Conservation (phyloP, 2,113 vertebrate genomes). For the Brachirus orientalis region DNA sequence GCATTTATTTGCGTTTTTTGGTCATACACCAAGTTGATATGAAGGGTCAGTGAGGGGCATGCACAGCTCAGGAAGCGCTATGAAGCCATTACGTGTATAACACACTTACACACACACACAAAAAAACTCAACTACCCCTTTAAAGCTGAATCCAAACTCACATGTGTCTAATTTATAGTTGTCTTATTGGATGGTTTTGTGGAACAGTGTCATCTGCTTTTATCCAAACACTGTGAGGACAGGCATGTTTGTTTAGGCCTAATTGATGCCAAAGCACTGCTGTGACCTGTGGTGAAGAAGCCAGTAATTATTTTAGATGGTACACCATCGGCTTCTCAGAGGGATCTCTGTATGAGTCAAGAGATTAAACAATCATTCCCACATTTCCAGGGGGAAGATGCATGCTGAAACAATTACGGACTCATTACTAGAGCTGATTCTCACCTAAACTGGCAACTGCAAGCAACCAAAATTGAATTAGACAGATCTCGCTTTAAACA, state of each 20-base stretch:
- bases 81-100: no score
- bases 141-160: no score
- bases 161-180: no score
- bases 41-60: no score
- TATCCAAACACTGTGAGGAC: neutral
- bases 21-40: no score
- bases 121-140: no score
- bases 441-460: neutral
- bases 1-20: no score
- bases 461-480: neutral
- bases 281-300: neutral
- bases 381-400: neutral
- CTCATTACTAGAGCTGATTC: no score
- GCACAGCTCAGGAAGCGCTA: no score
- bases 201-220: neutral
- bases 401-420: neutral
- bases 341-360: neutral
- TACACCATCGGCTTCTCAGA: neutral
- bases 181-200: no score
- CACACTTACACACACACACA: no score
- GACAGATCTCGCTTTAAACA: neutral
- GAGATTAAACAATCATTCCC: constrained; percentile 7
- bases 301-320: constrained; percentile 3
- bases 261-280: constrained; percentile 1
- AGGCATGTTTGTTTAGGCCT: neutral